Conservation (phyloP, 2,113 vertebrate genomes). For the Noctilio leporinus region DNA sequence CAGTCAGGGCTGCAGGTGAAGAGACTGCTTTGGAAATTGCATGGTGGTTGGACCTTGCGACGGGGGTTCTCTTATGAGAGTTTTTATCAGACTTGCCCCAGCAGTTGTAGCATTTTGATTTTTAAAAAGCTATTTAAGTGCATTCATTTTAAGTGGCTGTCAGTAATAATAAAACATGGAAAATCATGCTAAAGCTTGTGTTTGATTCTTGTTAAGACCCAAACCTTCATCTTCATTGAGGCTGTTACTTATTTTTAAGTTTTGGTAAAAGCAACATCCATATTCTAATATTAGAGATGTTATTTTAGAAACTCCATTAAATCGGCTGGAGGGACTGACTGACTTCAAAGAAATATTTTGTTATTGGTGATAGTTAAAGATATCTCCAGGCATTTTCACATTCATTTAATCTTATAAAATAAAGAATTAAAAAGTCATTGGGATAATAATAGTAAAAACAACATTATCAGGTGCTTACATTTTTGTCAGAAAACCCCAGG, state of each 20-base stretch:
- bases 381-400: neutral
- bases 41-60: neutral
- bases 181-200: neutral
- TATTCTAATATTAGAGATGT: neutral
- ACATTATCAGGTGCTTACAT: constrained; percentile 16
- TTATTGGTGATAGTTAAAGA: neutral
- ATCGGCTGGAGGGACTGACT: neutral
- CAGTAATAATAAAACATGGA: neutral
- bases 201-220: neutral
- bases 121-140: neutral
- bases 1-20: constrained; percentile 84
- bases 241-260: neutral
- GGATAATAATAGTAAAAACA: neutral
- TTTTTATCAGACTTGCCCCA: constrained; percentile 57
- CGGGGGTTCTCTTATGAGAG: constrained; percentile 13
- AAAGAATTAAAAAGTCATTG: neutral
- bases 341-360: constrained; percentile 20
- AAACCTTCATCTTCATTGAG: neutral
- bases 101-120: constrained; percentile 20
- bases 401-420: constrained; percentile 24
- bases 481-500: neutral
- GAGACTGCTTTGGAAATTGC: constrained; percentile 85
- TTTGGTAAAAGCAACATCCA: neutral
- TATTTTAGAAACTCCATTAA: neutral
- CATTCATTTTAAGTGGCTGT: neutral